phyloP scores from a whole-genome alignment of 2,113 vertebrate genomes.

The Toxotes jaculatrix region DNA sequence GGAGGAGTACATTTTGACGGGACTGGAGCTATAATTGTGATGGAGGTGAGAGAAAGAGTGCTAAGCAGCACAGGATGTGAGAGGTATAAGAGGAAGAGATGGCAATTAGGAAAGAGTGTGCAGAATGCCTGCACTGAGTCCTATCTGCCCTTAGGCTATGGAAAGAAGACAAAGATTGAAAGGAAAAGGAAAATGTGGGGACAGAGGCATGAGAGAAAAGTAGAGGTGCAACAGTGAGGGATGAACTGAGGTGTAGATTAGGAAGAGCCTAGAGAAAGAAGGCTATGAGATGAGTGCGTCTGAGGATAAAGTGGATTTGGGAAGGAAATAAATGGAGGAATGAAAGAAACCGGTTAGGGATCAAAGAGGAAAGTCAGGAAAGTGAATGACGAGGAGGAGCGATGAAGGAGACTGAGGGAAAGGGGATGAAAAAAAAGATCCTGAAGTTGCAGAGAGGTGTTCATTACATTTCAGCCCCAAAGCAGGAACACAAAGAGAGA shows the following conservation, averaged over 20 bases:
- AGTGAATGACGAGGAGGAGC: background rate
- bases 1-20: conserved; percentile 60
- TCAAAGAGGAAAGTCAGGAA: background rate
- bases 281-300: background rate
- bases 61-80: background rate
- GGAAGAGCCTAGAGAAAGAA: background rate
- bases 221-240: background rate
- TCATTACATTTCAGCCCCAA: background rate
- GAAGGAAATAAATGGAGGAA: background rate
- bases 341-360: background rate
- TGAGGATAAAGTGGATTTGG: background rate
- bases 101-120: conserved; percentile 10
- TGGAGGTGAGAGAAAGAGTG: background rate
- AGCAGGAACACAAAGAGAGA: background rate
- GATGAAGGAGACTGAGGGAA: background rate
- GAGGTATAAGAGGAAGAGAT: background rate
- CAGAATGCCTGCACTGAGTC: background rate
- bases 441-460: background rate
- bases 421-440: background rate
- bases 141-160: conserved; percentile 10
- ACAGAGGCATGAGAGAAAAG: background rate
- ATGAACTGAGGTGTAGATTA: background rate
- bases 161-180: background rate
- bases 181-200: background rate
- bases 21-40: background rate